Evolutionary conservation across 1,140 invertebrate species (phyloP).

Genomic region (Samia ricini): DNA sequence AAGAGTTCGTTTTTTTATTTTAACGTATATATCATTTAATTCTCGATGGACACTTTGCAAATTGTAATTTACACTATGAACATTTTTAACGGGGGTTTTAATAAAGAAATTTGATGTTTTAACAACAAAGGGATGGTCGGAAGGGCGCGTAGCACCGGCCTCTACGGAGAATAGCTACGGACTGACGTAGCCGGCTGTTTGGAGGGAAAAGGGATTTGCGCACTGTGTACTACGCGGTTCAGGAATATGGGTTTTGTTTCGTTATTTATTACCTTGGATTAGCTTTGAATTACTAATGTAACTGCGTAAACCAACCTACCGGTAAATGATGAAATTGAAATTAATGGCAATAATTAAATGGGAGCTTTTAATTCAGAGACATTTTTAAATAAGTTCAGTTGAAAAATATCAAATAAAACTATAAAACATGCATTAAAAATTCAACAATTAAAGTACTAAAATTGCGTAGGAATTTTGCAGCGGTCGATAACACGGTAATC

Average conservation of each 20-base stretch:
- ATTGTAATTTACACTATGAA: not conserved
- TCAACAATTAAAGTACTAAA: too few relatives aligned
- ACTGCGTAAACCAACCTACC: too few relatives aligned
- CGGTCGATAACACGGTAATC: too few relatives aligned
- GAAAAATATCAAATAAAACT: too few relatives aligned
- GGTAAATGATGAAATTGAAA: too few relatives aligned
- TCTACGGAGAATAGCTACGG: constrained; percentile 25
- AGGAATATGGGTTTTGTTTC: not conserved
- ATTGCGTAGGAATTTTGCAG: too few relatives aligned
- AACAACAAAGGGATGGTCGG: constrained; percentile 24
- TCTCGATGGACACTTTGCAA: too few relatives aligned
- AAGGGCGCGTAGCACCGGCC: constrained; percentile 18
- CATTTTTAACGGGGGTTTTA: constrained; percentile 19
- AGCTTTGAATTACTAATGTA: not conserved
- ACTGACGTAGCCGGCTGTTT: constrained; percentile 30
- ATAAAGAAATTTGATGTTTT: constrained; percentile 24
- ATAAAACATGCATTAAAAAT: too few relatives aligned
- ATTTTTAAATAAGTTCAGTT: too few relatives aligned
- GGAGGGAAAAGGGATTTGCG: constrained; percentile 54
- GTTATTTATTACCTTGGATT: not conserved
- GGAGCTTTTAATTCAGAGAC: too few relatives aligned
- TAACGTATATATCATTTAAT: not conserved
- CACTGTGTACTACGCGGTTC: constrained; percentile 25
- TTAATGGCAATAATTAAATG: too few relatives aligned
- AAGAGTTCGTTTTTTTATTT: too few relatives aligned